Percentiles rank a stretch among this genome's conserved stretches.
phyloP scores from a whole-genome alignment of 2,888 invertebrate species.

The Graphium colonna region DNA sequence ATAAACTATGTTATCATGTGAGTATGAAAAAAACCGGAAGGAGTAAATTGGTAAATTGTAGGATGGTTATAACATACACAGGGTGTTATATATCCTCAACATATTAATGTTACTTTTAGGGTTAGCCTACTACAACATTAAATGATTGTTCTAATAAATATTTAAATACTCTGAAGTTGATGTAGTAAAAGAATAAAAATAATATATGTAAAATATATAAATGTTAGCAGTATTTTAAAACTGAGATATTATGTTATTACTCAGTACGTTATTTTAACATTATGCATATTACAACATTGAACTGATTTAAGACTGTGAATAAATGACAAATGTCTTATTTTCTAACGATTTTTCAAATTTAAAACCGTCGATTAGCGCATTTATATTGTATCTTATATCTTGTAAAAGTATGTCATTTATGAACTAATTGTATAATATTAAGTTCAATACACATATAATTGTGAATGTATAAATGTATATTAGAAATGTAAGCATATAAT shows the following conservation, averaged over 20 bases:
- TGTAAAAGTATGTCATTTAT: neutral
- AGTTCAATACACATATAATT: neutral
- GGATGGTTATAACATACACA: neutral
- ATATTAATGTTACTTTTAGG: neutral
- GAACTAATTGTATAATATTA: neutral
- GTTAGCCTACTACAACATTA: neutral
- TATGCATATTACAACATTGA: neutral
- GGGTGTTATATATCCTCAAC: slow-evolving; percentile 7
- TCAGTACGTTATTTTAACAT: neutral
- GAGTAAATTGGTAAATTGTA: too few relatives aligned
- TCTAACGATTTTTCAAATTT: neutral
- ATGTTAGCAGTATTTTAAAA: neutral
- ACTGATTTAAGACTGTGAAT: neutral
- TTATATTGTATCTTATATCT: neutral
- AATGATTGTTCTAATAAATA: neutral
- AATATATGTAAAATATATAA: neutral
- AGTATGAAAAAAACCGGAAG: too few relatives aligned
- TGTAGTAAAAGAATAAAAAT: neutral
- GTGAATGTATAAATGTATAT: neutral
- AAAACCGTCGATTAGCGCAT: neutral
- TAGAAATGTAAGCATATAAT: neutral
- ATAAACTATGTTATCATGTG: neutral
- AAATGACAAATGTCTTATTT: neutral
- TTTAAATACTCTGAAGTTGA: neutral
- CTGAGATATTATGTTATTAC: neutral